Percentiles rank a stretch among this genome's conserved stretches.
Conservation (phyloP, 2,113 vertebrate genomes). For the Lamprotornis superbus region DNA sequence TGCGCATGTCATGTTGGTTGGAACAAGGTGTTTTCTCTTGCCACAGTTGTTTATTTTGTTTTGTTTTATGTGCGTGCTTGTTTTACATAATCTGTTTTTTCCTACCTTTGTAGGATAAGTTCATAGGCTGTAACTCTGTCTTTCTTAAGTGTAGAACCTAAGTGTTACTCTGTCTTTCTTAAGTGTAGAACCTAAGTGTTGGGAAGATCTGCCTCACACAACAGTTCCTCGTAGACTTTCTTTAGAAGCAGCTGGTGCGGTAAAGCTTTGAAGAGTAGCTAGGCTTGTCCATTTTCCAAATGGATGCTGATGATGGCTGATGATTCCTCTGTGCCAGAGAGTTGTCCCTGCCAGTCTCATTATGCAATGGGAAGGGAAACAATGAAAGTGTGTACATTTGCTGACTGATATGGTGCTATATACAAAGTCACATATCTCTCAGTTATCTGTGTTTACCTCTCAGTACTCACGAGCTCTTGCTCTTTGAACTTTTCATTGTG, state of each 20-base stretch:
- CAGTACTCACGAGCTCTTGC: neutral
- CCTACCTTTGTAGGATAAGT: neutral
- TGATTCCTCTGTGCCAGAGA: neutral
- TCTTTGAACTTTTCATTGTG: neutral
- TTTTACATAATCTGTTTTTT: neutral
- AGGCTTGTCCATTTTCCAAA: neutral
- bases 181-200: neutral
- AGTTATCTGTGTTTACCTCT: neutral
- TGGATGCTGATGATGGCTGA: neutral
- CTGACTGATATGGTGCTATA: neutral
- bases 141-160: neutral
- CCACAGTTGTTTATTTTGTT: neutral
- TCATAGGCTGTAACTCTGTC: neutral
- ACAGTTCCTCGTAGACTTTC: neutral
- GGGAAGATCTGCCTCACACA: neutral
- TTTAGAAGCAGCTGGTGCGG: neutral
- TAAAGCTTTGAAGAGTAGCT: neutral
- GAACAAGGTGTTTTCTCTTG: neutral
- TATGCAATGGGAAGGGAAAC: neutral
- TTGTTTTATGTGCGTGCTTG: neutral
- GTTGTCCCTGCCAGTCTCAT: neutral
- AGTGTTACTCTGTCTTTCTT: neutral
- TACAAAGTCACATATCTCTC: neutral
- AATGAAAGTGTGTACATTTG: neutral
- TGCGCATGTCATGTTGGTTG: fast-evolving